Evolutionary conservation across 1,140 invertebrate species (phyloP).

Genomic region (Drosophila ananassae): DNA sequence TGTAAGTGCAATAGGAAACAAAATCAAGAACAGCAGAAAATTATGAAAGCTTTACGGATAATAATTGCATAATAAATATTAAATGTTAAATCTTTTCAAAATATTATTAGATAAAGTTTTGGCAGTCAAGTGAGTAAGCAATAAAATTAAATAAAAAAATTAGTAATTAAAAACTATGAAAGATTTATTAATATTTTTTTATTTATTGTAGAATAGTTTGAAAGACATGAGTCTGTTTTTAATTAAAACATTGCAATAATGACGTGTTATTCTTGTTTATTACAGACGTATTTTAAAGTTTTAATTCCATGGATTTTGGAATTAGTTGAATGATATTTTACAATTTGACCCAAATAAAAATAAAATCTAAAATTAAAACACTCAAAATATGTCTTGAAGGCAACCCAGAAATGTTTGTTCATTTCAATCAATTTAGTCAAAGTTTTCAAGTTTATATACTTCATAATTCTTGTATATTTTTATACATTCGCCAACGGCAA

Average conservation of each 20-base stretch:
- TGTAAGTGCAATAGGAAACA: conserved; percentile 25
- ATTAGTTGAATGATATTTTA: not conserved
- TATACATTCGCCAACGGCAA: conserved; percentile 19
- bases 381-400: conserved; percentile 8
- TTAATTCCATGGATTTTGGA: not conserved
- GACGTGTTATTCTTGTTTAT: too few species aligned
- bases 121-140: too few species aligned
- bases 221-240: too few species aligned
- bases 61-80: not conserved
- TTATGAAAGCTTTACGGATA: conserved; percentile 6
- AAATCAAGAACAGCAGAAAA: not conserved
- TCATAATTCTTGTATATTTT: conserved; percentile 11
- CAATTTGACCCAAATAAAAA: conserved; percentile 12
- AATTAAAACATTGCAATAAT: too few species aligned
- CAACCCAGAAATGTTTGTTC: conserved; percentile 11
- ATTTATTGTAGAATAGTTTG: too few species aligned
- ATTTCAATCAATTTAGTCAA: conserved; percentile 16
- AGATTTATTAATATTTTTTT: too few species aligned
- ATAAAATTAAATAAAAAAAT: too few species aligned
- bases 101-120: not conserved
- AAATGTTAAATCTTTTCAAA: not conserved
- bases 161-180: too few species aligned
- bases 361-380: conserved; percentile 27
- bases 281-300: too few species aligned
- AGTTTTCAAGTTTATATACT: conserved; percentile 3